phyloP scores from a whole-genome alignment of 2,113 vertebrate genomes.

The Semicossyphus pulcher region DNA sequence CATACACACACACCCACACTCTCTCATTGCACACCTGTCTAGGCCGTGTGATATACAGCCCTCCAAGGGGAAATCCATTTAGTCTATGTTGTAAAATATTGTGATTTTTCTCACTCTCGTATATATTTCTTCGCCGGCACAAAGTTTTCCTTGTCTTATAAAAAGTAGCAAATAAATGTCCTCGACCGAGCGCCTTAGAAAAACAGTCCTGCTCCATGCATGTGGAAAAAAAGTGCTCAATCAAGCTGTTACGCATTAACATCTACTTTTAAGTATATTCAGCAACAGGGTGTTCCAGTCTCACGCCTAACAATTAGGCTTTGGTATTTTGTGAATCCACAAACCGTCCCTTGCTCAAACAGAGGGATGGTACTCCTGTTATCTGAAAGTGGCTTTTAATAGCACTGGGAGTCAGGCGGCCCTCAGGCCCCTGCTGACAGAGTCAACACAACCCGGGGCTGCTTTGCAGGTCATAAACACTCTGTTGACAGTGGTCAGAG shows the following conservation, averaged over 20 bases:
- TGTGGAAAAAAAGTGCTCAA: neutral
- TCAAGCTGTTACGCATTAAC: neutral
- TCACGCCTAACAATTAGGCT: neutral
- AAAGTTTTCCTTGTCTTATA: conserved; percentile 41
- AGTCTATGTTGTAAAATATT: conserved; percentile 68
- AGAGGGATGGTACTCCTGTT: conserved; percentile 57
- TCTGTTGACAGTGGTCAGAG: conserved; percentile 70
- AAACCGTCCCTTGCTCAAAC: conserved; percentile 30
- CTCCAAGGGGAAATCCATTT: conserved; percentile 70
- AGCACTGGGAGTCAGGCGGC: conserved; percentile 45
- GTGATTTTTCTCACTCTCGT: conserved; percentile 64
- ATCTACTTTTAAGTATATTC: conserved; percentile 1
- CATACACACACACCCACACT: conserved; percentile 49
- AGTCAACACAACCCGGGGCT: conserved; percentile 68
- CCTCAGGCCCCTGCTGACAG: conserved; percentile 69
- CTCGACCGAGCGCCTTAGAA: neutral
- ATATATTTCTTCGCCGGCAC: conserved; percentile 44
- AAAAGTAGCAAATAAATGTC: conserved; percentile 33
- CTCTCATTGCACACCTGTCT: conserved; percentile 63
- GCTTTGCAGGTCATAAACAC: conserved; percentile 82
- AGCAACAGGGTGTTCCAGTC: neutral
- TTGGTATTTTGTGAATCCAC: conserved; percentile 23
- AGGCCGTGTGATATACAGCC: conserved; percentile 57
- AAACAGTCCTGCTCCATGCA: neutral
- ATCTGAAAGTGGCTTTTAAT: conserved; percentile 79